Conservation (phyloP, 2,797 vertebrate species). For the Oryzias sinensis region DNA sequence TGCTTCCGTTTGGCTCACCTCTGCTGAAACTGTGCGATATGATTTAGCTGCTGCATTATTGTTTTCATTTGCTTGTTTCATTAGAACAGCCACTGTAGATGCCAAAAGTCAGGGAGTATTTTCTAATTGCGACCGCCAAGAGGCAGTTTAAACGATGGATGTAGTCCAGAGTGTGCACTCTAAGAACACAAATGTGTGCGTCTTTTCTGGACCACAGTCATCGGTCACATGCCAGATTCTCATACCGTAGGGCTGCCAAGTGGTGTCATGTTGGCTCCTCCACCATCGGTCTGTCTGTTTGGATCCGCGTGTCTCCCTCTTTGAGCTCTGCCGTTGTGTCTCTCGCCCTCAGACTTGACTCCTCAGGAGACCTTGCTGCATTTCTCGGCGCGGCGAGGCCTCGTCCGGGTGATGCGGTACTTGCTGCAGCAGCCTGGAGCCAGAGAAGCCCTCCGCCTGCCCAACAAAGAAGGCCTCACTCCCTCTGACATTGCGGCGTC, state of each 20-base stretch:
- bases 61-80: constrained; percentile 20
- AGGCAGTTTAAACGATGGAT: no score
- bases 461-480: constrained; percentile 88
- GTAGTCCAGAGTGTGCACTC: no score
- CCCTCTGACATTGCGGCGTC: constrained; percentile 82
- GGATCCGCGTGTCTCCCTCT: constrained; percentile 2
- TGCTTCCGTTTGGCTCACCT: constrained; percentile 23
- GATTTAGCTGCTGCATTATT: constrained; percentile 20
- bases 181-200: constrained; percentile 3
- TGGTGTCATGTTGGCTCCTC: constrained; percentile 29
- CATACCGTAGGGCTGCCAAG: constrained; percentile 6
- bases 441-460: constrained; percentile 80
- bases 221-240: constrained; percentile 32
- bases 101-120: constrained; percentile 2
- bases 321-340: constrained; percentile 15
- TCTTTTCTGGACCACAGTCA: constrained; percentile 18
- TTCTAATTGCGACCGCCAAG: not conserved
- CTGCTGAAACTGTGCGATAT: constrained; percentile 22
- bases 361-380: constrained; percentile 94
- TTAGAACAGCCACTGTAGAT: not conserved
- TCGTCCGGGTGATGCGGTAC: constrained; percentile 83
- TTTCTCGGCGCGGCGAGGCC: constrained; percentile 90
- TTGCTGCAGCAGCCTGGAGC: constrained; percentile 89
- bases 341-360: constrained; percentile 73
- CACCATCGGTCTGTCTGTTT: not conserved